These are phyloP conservation scores for Tympanuchus pallidicinctus DNA, from an alignment of 2,113 vertebrate species.

Conservation along the genomic window DNA sequence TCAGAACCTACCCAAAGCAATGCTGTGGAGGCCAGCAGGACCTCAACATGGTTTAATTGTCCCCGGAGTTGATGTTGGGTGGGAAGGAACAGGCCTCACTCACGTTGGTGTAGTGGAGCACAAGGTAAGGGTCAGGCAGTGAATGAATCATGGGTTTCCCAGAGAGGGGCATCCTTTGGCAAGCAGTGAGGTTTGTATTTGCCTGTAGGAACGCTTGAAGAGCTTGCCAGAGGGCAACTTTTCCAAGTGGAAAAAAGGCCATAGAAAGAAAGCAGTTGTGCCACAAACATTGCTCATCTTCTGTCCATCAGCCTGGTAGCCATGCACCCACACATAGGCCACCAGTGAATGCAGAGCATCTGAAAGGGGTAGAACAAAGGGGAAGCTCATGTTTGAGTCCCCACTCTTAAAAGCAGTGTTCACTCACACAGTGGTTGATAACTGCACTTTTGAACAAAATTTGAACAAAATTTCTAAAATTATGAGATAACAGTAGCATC, in stretches of 20 bases:
- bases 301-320: neutral
- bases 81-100: neutral
- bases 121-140: neutral
- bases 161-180: neutral
- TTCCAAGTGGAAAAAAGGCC: neutral
- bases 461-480: neutral
- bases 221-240: neutral
- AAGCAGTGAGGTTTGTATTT: neutral
- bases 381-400: neutral
- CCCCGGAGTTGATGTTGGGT: accelerated
- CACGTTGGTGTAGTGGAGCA: neutral
- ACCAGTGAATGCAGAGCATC: neutral
- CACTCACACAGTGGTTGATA: neutral
- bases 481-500: neutral
- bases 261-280: neutral
- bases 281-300: neutral
- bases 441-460: neutral
- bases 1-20: neutral
- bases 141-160: neutral
- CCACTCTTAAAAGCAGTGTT: neutral
- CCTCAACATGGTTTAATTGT: neutral
- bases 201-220: neutral
- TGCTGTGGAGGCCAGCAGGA: neutral
- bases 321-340: neutral
- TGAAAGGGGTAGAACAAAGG: neutral